Conservation (phyloP, 1,140 invertebrate genomes). For the Contarinia nasturtii region DNA sequence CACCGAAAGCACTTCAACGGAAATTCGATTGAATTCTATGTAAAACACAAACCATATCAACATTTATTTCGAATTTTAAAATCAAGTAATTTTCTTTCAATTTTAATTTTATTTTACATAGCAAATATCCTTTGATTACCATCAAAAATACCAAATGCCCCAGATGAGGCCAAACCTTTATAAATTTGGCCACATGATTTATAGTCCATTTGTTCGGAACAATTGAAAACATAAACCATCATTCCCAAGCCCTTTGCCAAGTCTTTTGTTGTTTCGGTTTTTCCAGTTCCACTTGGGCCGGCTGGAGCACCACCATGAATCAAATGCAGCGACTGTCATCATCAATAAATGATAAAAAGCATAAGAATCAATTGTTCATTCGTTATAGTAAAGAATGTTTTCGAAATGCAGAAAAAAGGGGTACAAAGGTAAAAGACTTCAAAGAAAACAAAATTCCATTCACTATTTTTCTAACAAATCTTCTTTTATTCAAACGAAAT, state of each 20-base stretch:
- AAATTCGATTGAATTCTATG: conserved; percentile 78
- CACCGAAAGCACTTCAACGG: conserved; percentile 81
- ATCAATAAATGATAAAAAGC: not conserved
- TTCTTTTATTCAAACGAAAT: too few species aligned
- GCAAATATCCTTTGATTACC: too few species aligned
- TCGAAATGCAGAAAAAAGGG: conserved; percentile 4
- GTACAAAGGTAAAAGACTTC: too few species aligned
- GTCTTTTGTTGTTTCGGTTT: conserved; percentile 90
- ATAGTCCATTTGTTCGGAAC: conserved; percentile 93
- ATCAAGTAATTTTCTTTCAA: too few species aligned
- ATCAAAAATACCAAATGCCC: conserved; percentile 92
- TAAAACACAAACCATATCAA: too few species aligned
- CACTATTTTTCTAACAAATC: conserved; percentile 10
- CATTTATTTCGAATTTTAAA: too few species aligned
- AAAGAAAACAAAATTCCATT: conserved; percentile 6
- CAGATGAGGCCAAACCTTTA: conserved; percentile 72
- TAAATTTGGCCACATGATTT: conserved; percentile 85
- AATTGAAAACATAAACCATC: conserved; percentile 93
- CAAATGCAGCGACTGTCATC: conserved; percentile 56
- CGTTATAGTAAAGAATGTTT: not conserved
- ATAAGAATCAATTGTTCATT: not conserved
- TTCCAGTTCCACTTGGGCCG: conserved; percentile 71
- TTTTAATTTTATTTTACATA: too few species aligned
- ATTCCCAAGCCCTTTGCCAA: conserved; percentile 74
- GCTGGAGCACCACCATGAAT: conserved; percentile 84